Conservation (phyloP, 2,797 vertebrate genomes). For the Propithecus deckenii region DNA sequence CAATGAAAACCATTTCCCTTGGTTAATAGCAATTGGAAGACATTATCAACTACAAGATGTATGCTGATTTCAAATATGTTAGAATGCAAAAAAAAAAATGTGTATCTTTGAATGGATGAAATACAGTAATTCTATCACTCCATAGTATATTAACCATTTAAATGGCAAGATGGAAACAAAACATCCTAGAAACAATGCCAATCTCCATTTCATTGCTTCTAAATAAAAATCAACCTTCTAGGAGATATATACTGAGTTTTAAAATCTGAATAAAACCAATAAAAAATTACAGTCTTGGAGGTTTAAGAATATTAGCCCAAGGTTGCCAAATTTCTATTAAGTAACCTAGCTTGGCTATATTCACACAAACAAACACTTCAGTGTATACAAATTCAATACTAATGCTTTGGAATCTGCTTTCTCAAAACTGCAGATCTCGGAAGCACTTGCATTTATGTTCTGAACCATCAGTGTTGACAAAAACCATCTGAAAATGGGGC, state of each 20-base stretch:
- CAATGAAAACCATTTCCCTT: background rate
- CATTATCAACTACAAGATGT: background rate
- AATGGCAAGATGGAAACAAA: background rate
- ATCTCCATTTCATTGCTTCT: background rate
- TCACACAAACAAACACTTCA: background rate
- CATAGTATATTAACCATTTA: background rate
- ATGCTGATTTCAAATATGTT: background rate
- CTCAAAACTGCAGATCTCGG: background rate
- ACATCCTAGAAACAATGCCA: background rate
- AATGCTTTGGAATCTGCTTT: background rate
- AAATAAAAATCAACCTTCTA: background rate
- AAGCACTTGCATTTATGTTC: constrained; percentile 49
- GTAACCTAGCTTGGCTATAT: background rate
- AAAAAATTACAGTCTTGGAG: background rate
- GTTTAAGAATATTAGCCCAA: background rate
- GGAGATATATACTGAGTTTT: background rate
- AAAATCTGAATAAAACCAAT: background rate
- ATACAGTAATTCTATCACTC: background rate
- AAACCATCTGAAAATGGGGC: constrained; percentile 56
- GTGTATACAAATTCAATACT: background rate
- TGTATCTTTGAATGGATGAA: background rate
- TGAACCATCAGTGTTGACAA: background rate
- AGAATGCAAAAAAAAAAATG: background rate
- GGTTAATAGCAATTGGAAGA: background rate
- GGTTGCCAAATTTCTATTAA: background rate